Evolutionary conservation across 64 coral and sea anemone species (phyloP).

Genomic region (Montipora foliosa): DNA sequence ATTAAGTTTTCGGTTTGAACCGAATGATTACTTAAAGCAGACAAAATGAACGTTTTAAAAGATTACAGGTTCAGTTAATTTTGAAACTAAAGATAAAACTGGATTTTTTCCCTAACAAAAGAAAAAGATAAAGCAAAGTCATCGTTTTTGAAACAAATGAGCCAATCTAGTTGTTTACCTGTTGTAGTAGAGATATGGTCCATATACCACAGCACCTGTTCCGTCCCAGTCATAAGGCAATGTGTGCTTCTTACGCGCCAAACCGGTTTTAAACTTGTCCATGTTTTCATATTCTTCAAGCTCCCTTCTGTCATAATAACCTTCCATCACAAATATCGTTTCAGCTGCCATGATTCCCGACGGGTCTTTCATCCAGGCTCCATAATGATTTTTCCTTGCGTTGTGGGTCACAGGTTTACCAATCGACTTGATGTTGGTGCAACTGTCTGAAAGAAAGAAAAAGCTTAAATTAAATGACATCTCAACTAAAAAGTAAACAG

Average conservation of each 20-base stretch:
- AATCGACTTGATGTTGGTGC: constrained; percentile 9
- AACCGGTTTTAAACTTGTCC: constrained; percentile 46
- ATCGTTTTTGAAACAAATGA: background rate
- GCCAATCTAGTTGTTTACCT: constrained; percentile 3
- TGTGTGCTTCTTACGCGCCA: constrained; percentile 1
- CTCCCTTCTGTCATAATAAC: background rate
- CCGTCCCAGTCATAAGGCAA: constrained; percentile 30
- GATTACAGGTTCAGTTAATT: no score
- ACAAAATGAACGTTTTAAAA: no score
- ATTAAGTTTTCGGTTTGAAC: no score
- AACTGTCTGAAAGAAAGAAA: background rate
- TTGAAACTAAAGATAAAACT: no score
- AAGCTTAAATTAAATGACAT: no score
- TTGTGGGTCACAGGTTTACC: background rate
- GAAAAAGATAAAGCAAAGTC: no score
- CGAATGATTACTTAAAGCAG: no score
- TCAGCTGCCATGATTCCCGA: constrained; percentile 34
- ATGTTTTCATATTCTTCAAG: constrained; percentile 57
- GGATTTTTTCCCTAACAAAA: no score
- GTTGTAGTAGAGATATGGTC: constrained; percentile 42
- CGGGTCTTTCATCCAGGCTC: background rate
- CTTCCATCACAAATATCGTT: constrained; percentile 46
- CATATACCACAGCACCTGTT: constrained; percentile 42
- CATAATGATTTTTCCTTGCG: background rate
- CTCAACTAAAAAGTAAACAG: no score